phyloP scores from a whole-genome alignment of 2,888 invertebrate species.

The Dryocosmus kuriphilus region DNA sequence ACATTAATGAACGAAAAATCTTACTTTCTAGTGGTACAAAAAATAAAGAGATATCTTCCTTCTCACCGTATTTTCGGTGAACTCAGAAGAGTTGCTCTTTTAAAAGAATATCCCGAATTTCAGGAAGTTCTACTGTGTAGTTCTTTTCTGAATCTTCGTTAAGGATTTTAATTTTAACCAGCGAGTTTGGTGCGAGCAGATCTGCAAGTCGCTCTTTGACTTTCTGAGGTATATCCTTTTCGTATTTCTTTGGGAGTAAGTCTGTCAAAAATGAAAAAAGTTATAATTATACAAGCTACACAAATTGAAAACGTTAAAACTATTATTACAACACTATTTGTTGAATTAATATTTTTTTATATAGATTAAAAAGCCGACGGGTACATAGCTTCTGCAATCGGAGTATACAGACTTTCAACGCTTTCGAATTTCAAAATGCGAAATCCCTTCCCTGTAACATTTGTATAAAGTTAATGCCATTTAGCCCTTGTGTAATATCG shows the following conservation, averaged over 20 bases:
- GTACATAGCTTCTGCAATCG: too few relatives aligned
- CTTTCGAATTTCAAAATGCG: too few relatives aligned
- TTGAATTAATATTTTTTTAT: too few relatives aligned
- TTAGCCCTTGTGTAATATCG: too few relatives aligned
- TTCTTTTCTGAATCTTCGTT: constrained; percentile 25
- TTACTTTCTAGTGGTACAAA: constrained; percentile 8
- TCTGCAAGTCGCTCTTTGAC: background rate
- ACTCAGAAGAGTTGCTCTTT: constrained; percentile 18
- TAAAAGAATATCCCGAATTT: constrained; percentile 45
- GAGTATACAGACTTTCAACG: too few relatives aligned
- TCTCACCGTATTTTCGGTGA: background rate
- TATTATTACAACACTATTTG: too few relatives aligned
- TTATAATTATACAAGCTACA: background rate
- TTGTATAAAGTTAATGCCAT: too few relatives aligned
- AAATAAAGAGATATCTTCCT: constrained; percentile 5
- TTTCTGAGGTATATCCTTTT: background rate
- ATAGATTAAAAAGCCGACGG: too few relatives aligned
- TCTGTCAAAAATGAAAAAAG: constrained; percentile 9
- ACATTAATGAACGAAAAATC: background rate
- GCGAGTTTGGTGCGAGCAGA: background rate
- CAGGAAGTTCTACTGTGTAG: constrained; percentile 64
- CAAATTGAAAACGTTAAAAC: too few relatives aligned
- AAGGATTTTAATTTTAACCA: constrained; percentile 2
- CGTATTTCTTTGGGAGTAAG: background rate
- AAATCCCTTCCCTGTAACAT: too few relatives aligned